Evolutionary conservation across 2,888 invertebrate genomes (phyloP), one percentile per base, ranked within the genome.

Genomic region (Cosmopolites sordidus): DNA sequence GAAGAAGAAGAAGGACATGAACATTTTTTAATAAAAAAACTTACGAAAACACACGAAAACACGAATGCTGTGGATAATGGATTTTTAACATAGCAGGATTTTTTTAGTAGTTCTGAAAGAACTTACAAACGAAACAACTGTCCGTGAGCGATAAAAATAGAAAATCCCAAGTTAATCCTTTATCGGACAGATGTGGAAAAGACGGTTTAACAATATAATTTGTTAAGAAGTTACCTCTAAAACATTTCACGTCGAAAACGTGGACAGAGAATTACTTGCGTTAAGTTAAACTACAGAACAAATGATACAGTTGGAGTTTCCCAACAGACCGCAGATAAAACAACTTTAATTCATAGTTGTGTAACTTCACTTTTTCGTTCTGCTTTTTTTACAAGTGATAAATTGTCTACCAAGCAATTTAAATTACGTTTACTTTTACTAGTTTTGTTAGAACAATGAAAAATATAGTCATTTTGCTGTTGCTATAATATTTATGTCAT

Each of bases 271-370:
- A 33, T 33, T 33, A 33, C 33, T 33, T 11, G 33, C 33, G 5
- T 33, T n/a, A 5, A 33, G 33, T 33, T 33, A 12, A 12, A 33
- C 33, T 33, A 11, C n/a, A 11, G 33, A 33, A 12, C 33, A 33
- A 33, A 33, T 33, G 33, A 33, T 33, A 33, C 33, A 33, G 33
- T 33, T 33, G 33, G n/a, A 33, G 33, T 33, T 33, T 33, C 33
- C 33, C 33, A 33, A 33, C 33, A 33, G 33, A 33, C 33, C 33
- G 33, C 33, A 33, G 33, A 33, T 33, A 33, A 33, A 33, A 33
- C 33, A 33, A 33, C 33, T 33, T 33, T 33, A 33, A 33, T 33
- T 33, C 33, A 33, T 33, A 33, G 33, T 33, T 33, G 33, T 33
- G 33, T 12, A 33, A 33, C 33, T 33, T 33, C 33, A 33, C 33